Evolutionary conservation across 2,113 vertebrate species (phyloP).

Genomic region (Pterophyllum scalare): DNA sequence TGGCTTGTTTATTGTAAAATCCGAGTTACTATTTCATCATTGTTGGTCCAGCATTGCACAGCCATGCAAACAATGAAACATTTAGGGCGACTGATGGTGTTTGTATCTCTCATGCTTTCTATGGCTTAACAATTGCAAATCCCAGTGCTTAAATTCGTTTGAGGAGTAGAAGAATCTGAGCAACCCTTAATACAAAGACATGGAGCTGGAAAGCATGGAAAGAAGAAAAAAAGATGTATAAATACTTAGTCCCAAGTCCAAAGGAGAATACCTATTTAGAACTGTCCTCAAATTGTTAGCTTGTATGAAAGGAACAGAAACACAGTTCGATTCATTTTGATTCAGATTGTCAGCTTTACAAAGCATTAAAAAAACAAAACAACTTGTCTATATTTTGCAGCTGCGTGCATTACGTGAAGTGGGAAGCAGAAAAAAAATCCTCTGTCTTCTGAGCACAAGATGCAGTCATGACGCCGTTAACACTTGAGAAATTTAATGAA

Average conservation of each 20-base stretch:
- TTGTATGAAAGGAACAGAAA: neutral
- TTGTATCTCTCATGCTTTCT: neutral
- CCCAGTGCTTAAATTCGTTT: neutral
- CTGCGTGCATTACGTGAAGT: neutral
- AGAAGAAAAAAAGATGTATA: neutral
- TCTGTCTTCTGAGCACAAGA: neutral
- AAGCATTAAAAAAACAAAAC: neutral
- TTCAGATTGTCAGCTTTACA: neutral
- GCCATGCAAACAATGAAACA: neutral
- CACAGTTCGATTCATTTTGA: neutral
- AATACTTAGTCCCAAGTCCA: neutral
- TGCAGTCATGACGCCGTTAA: conserved; percentile 9
- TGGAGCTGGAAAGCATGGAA: neutral
- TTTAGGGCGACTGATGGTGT: neutral
- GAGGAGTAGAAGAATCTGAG: neutral
- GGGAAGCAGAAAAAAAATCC: neutral
- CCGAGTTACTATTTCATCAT: neutral
- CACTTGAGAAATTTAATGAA: neutral
- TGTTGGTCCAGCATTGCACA: neutral
- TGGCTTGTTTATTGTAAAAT: neutral
- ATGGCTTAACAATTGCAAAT: neutral
- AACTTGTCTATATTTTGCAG: neutral
- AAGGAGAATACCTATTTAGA: neutral
- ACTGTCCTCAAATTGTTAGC: neutral
- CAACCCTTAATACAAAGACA: neutral